Base-by-base conservation (phyloP, 2,113 vertebrate species). In the Oreocharis arfaki region DNA sequence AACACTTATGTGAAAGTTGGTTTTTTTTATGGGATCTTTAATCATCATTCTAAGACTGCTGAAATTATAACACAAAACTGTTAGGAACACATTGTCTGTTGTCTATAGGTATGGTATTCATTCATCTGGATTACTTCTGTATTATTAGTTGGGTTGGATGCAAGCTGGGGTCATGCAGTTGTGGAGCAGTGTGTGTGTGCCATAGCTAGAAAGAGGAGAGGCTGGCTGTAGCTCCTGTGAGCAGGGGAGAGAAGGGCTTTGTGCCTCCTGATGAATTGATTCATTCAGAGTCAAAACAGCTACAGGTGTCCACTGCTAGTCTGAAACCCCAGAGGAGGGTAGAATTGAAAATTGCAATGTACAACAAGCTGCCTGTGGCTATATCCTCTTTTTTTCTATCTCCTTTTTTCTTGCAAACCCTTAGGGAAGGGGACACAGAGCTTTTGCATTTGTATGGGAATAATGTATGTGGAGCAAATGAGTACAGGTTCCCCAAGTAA, bases 181-280 rank as follows among this genome's bases (percentile, higher is more conserved):
- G 32, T 9, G 9, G 49, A 32, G 24, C 12, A 47, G 19, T 0
- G 0, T 1, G 1, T n/a, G 26, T 18, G 24, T 46, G 5, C 44
- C n/a, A 19, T 24, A 65, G 61, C 49, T 73, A 63, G 41, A 46
- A 39, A 7, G 22, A 74, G 42, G 67, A 71, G 32, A n/a, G 33
- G 46, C 64, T 70, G 55, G 16, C 13, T 27, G 33, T 5, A 33
- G 42, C 52, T 79, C 14, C 16, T 37, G 22, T 23, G 11, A n/a
- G 46, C 4, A 0, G 3, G 26, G 17, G 11, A 46, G 16, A 32
- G 39, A 18, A 69, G 44, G 37, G 27, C 23, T 44, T 77, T 90
- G 30, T n/a, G 32, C 32, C 73, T 68, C 64, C 21, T 42, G 15
- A 17, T 35, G 6, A 33, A 50, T 23, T 37, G 19, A 57, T 73